phyloP scores from a whole-genome alignment of 2,888 invertebrate genomes.

The Polietes domitor region DNA sequence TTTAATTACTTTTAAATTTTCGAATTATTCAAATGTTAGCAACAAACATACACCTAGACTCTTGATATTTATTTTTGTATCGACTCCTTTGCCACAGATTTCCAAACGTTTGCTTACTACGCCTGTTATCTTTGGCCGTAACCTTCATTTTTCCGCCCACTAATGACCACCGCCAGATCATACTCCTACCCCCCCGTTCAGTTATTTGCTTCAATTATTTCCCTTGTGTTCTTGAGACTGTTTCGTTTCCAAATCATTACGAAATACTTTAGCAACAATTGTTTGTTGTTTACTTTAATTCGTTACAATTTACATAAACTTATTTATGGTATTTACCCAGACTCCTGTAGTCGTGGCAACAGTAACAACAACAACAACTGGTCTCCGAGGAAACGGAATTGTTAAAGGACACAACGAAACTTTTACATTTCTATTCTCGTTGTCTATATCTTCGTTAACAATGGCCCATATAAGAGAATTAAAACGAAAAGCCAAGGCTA shows the following conservation, averaged over 20 bases:
- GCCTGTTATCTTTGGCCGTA: not conserved
- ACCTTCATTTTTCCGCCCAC: not conserved
- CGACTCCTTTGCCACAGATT: too few species aligned
- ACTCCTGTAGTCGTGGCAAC: not conserved
- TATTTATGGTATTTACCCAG: not conserved
- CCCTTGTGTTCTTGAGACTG: not conserved
- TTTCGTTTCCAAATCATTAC: not conserved
- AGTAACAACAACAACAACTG: not conserved
- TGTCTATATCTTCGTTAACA: too few species aligned
- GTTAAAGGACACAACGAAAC: not conserved
- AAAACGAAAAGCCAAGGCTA: not conserved
- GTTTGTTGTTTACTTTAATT: not conserved
- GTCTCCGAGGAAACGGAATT: not conserved
- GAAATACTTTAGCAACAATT: slow-evolving; percentile 1
- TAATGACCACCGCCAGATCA: not conserved
- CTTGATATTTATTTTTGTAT: too few species aligned
- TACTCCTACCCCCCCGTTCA: not conserved
- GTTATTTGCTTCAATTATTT: not conserved
- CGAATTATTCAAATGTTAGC: too few species aligned
- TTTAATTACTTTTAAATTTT: too few species aligned
- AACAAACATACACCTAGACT: too few species aligned
- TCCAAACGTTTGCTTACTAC: not conserved
- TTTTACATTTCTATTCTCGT: not conserved
- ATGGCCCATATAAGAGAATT: too few species aligned
- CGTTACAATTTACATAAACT: not conserved